Evolutionary conservation across 2,888 invertebrate species (phyloP).

Genomic region (Plusia festucae): DNA sequence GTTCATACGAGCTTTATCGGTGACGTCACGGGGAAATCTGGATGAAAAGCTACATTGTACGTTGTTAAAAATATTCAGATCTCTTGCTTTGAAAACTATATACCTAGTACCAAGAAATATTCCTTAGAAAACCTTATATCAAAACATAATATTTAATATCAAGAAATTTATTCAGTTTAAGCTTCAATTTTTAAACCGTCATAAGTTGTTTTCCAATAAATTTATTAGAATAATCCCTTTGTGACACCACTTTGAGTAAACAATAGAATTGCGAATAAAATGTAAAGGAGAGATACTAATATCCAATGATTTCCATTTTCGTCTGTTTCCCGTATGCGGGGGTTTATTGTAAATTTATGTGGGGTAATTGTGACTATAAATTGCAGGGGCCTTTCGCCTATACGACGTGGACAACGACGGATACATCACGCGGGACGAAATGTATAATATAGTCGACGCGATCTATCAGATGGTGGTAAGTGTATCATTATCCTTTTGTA

Average conservation of each 20-base stretch:
- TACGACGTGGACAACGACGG: conserved; percentile 99
- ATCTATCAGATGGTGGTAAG: conserved; percentile 99
- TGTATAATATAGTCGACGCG: conserved; percentile 99
- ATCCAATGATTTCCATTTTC: conserved; percentile 9
- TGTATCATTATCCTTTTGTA: conserved; percentile 61
- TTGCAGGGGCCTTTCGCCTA: conserved; percentile 97
- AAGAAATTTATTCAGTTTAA: too few relatives aligned
- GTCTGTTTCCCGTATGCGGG: not conserved
- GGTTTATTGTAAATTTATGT: conserved; percentile 23
- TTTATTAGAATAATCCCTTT: not conserved
- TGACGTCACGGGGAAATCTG: conserved; percentile 99
- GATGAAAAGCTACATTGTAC: conserved; percentile 99
- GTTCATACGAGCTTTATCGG: conserved; percentile 99
- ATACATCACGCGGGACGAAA: conserved; percentile 98
- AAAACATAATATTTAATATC: too few relatives aligned
- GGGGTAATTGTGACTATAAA: conserved; percentile 48
- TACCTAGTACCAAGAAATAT: too few relatives aligned
- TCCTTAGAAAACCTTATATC: too few relatives aligned
- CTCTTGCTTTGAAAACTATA: too few relatives aligned
- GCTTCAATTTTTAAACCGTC: too few relatives aligned
- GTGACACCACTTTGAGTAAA: not conserved
- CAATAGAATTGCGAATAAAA: not conserved
- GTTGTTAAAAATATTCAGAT: conserved; percentile 74
- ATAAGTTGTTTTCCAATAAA: too few relatives aligned
- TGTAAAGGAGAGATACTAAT: too few relatives aligned